Percentiles rank a stretch among this genome's conserved stretches.
phyloP scores from a whole-genome alignment of 2,888 invertebrate genomes.

The Tipula confusa region DNA sequence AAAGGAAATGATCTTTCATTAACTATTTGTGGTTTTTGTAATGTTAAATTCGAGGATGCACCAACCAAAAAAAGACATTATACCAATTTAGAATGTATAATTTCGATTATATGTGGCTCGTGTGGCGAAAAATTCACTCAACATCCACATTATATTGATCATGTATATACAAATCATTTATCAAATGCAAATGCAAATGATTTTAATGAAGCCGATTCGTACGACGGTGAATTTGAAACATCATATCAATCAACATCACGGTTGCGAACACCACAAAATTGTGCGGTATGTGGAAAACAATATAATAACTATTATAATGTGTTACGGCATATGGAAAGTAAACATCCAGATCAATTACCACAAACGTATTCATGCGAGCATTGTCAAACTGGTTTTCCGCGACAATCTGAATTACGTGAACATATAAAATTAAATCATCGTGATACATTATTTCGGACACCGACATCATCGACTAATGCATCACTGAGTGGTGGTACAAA shows the following conservation, averaged over 20 bases:
- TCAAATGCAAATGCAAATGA: constrained; percentile 37
- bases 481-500: neutral
- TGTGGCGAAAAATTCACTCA: constrained; percentile 48
- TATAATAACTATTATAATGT: constrained; percentile 51
- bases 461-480: constrained; percentile 38
- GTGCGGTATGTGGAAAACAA: constrained; percentile 49
- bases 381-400: constrained; percentile 47
- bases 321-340: constrained; percentile 50
- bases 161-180: constrained; percentile 48
- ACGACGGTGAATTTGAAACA: constrained; percentile 30
- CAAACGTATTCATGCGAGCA: constrained; percentile 49
- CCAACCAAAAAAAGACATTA: constrained; percentile 48
- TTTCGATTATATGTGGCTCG: constrained; percentile 47
- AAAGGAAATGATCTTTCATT: constrained; percentile 47
- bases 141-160: constrained; percentile 48
- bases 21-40: constrained; percentile 48
- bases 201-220: constrained; percentile 28
- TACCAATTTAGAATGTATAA: constrained; percentile 50
- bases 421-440: constrained; percentile 48
- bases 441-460: constrained; percentile 43
- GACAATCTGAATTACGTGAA: constrained; percentile 48
- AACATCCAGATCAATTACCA: constrained; percentile 50
- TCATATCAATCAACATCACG: neutral
- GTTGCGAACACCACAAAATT: constrained; percentile 48
- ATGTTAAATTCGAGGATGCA: constrained; percentile 47